Percentiles rank a stretch among this genome's conserved stretches.
phyloP scores from a whole-genome alignment of 1,140 invertebrate species.

The Idris sp. region DNA sequence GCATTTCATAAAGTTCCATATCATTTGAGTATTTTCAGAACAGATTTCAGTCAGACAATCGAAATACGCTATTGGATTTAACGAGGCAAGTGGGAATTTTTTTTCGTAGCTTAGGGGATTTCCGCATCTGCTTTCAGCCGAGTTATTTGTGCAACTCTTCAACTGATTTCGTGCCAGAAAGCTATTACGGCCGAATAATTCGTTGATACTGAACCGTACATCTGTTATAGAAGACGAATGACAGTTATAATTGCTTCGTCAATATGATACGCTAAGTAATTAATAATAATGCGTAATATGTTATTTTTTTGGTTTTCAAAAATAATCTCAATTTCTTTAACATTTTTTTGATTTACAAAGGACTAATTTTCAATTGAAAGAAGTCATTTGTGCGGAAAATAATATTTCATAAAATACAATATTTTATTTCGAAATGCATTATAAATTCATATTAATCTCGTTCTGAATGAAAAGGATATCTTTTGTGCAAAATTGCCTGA shows the following conservation, averaged over 20 bases:
- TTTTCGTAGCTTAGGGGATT: constrained; percentile 17
- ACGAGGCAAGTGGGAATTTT: constrained; percentile 14
- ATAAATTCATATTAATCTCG: no score
- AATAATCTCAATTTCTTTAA: no score
- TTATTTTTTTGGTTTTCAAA: no score
- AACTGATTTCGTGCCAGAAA: constrained; percentile 25
- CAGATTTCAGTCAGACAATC: constrained; percentile 2
- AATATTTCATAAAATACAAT: no score
- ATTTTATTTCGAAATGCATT: no score
- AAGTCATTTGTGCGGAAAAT: no score
- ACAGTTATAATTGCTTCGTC: constrained; percentile 32
- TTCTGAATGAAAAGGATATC: no score
- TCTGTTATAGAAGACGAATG: constrained; percentile 18
- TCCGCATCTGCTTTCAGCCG: constrained; percentile 5
- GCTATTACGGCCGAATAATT: constrained; percentile 26
- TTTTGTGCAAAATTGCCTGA: no score
- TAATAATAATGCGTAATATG: no score
- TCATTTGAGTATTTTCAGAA: not conserved
- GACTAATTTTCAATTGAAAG: no score
- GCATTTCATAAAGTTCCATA: not conserved
- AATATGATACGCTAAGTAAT: no score
- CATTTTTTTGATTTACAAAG: no score
- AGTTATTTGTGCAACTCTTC: constrained; percentile 27
- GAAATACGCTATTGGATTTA: constrained; percentile 6
- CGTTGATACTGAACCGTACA: constrained; percentile 15